Conservation (phyloP, 2,113 vertebrate species). For the Neogobius melanostomus region DNA sequence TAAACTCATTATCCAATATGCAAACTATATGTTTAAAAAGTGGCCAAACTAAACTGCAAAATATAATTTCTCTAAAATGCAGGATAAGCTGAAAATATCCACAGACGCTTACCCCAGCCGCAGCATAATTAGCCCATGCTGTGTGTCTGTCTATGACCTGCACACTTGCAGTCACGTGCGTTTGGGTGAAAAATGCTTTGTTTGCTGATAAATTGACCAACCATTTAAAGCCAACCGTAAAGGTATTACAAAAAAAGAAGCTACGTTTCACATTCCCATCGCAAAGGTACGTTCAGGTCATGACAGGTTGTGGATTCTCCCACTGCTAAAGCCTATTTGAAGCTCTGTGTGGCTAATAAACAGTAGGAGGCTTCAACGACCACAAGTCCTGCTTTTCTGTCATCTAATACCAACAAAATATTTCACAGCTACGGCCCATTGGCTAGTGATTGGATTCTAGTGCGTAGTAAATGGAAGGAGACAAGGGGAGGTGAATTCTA, state of each 20-base stretch:
- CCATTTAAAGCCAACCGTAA: background rate
- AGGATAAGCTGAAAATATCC: background rate
- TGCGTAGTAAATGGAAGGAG: constrained; percentile 67
- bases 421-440: constrained; percentile 70
- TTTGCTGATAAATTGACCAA: constrained; percentile 10
- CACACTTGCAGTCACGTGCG: background rate
- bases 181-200: constrained; percentile 3
- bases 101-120: background rate
- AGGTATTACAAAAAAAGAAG: constrained; percentile 11
- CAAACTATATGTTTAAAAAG: background rate
- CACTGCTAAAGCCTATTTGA: constrained; percentile 39
- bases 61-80: background rate
- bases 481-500: constrained; percentile 58
- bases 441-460: constrained; percentile 69
- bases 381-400: constrained; percentile 42
- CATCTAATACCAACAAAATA: constrained; percentile 70
- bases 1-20: background rate
- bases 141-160: background rate
- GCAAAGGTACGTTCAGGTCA: constrained; percentile 33
- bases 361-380: constrained; percentile 42
- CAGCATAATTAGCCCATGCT: background rate
- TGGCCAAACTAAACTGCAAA: background rate
- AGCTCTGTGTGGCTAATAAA: constrained; percentile 38
- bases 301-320: constrained; percentile 5
- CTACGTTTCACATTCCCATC: background rate